Conservation (phyloP, 1,140 invertebrate species). For the Drosophila gunungcola region DNA sequence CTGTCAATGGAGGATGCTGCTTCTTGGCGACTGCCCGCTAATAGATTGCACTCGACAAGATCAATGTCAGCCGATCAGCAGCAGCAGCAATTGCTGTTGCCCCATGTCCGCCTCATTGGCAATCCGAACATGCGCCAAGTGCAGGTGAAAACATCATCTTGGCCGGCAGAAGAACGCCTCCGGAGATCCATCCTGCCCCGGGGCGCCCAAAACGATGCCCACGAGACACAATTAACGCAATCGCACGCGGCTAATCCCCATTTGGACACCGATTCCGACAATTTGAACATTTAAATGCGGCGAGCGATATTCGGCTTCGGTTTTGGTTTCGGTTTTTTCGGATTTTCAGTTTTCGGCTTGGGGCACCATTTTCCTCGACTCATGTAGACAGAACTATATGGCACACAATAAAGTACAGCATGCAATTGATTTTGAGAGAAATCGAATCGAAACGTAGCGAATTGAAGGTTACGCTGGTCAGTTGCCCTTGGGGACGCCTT, state of each 20-base stretch:
- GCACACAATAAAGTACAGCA: slow-evolving; percentile 65
- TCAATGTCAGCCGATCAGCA: slow-evolving; percentile 74
- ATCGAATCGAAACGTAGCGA: slow-evolving; percentile 49
- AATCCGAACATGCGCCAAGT: slow-evolving; percentile 60
- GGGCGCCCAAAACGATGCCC: slow-evolving; percentile 35
- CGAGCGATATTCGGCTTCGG: slow-evolving; percentile 28
- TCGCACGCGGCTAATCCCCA: slow-evolving; percentile 42
- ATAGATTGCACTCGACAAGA: slow-evolving; percentile 80
- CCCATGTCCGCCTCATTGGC: slow-evolving; percentile 54
- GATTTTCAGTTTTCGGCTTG: slow-evolving; percentile 33
- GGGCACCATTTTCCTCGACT: slow-evolving; percentile 23
- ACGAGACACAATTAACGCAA: slow-evolving; percentile 70
- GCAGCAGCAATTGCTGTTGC: slow-evolving; percentile 32
- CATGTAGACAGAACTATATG: slow-evolving; percentile 40
- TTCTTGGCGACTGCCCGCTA: slow-evolving; percentile 54
- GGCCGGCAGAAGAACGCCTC: slow-evolving; percentile 30
- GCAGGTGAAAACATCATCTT: slow-evolving; percentile 65
- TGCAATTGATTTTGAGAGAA: slow-evolving; percentile 74
- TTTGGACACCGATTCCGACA: slow-evolving; percentile 59
- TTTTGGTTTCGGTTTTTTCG: background rate
- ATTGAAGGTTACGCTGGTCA: slow-evolving; percentile 39
- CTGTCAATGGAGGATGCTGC: slow-evolving; percentile 61
- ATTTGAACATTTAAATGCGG: slow-evolving; percentile 43
- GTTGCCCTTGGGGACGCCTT: slow-evolving; percentile 62
- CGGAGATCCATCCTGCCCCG: slow-evolving; percentile 30